Percentiles rank a stretch among this genome's conserved stretches.
These are phyloP conservation scores for Listronotus oregonensis DNA, from an alignment of 1,140 invertebrate genomes.

Conservation along the genomic window DNA sequence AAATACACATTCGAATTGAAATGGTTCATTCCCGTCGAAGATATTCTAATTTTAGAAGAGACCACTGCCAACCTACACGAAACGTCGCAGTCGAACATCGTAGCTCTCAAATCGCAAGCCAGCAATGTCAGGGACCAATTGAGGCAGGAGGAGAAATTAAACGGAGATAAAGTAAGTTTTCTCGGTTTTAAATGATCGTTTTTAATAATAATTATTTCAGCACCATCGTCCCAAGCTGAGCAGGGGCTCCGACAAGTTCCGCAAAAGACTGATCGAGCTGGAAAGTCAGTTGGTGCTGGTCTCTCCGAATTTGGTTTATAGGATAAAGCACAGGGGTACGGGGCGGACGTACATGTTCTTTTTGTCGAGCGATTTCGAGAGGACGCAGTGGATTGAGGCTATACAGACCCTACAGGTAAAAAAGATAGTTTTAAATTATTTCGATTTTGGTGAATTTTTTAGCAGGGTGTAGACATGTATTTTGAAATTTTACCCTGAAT, in stretches of 20 bases:
- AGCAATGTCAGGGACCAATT: conserved; percentile 85
- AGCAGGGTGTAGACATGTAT: no score
- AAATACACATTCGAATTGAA: conserved; percentile 92
- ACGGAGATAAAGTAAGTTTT: conserved; percentile 63
- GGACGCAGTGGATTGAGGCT: conserved; percentile 91
- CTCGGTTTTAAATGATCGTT: background rate
- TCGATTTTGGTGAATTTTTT: background rate
- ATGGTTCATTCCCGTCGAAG: conserved; percentile 86
- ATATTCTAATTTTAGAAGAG: conserved; percentile 74
- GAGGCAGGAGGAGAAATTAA: conserved; percentile 70
- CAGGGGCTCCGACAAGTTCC: conserved; percentile 83
- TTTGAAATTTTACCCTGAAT: no score
- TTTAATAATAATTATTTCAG: conserved; percentile 25
- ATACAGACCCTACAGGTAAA: conserved; percentile 75
- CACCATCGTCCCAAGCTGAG: conserved; percentile 30
- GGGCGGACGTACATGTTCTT: conserved; percentile 83
- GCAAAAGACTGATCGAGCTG: conserved; percentile 85
- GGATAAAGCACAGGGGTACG: conserved; percentile 69
- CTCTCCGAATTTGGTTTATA: conserved; percentile 85
- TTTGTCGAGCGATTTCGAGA: conserved; percentile 90
- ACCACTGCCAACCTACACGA: conserved; percentile 70
- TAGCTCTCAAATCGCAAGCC: conserved; percentile 82
- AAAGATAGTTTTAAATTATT: background rate
- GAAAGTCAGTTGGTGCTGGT: conserved; percentile 88
- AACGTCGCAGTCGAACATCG: conserved; percentile 79